Conservation (phyloP, 2,113 vertebrate species). For the Vulpes vulpes region DNA sequence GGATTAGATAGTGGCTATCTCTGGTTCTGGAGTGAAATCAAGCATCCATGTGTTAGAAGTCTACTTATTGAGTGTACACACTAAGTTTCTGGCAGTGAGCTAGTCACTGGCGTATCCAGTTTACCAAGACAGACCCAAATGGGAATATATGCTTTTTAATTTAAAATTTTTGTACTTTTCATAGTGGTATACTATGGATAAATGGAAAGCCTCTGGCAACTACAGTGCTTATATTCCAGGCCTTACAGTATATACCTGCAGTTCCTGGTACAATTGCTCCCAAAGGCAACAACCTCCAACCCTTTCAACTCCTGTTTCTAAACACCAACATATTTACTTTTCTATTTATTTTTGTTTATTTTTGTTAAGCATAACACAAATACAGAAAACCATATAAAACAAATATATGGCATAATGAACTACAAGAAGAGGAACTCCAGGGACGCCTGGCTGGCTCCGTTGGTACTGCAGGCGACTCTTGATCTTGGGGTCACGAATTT, state of each 20-base stretch:
- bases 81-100: background rate
- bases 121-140: background rate
- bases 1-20: background rate
- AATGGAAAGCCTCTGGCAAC: background rate
- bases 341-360: background rate
- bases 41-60: background rate
- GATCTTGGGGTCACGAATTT: background rate
- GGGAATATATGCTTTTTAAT: background rate
- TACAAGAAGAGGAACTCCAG: background rate
- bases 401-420: background rate
- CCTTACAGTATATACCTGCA: accelerated
- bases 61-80: background rate
- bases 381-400: background rate
- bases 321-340: background rate
- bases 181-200: background rate
- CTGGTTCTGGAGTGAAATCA: background rate
- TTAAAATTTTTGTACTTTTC: background rate
- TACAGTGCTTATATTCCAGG: accelerated
- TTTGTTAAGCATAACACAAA: background rate
- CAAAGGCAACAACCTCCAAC: background rate
- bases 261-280: background rate
- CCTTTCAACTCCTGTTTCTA: background rate
- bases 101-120: no score
- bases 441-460: background rate
- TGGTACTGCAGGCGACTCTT: background rate